phyloP scores from a whole-genome alignment of 2,888 invertebrate species.

The Drosophila nr. medialis region DNA sequence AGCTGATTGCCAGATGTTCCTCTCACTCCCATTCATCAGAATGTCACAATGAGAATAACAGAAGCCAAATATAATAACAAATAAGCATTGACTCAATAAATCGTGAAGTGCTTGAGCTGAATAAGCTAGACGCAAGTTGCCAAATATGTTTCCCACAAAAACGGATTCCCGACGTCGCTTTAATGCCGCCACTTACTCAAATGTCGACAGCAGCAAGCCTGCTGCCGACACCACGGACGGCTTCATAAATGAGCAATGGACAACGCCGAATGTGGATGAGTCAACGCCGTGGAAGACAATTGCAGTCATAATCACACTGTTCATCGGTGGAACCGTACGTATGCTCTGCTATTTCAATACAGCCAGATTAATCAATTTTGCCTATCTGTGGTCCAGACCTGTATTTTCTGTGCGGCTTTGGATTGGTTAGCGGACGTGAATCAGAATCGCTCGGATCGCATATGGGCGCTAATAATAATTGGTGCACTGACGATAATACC shows the following conservation, averaged over 20 bases:
- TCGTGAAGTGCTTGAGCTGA: slow-evolving; percentile 1
- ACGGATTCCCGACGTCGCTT: slow-evolving; percentile 60
- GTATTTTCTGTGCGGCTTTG: slow-evolving; percentile 53
- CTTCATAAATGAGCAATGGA: slow-evolving; percentile 67
- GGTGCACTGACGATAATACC: slow-evolving; percentile 64
- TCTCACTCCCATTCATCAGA: not conserved
- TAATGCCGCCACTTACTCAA: slow-evolving; percentile 27
- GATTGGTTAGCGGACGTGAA: slow-evolving; percentile 45
- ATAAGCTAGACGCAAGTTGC: slow-evolving; percentile 14
- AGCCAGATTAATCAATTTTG: not conserved
- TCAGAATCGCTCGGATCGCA: slow-evolving; percentile 55
- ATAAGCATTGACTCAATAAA: not conserved
- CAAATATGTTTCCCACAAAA: slow-evolving; percentile 55
- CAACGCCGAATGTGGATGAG: slow-evolving; percentile 17
- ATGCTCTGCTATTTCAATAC: not conserved
- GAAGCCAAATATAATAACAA: not conserved
- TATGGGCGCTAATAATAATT: slow-evolving; percentile 58
- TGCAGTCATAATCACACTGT: slow-evolving; percentile 54
- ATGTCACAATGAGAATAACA: not conserved
- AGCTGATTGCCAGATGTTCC: slow-evolving; percentile 38
- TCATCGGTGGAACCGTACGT: slow-evolving; percentile 56
- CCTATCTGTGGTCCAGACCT: slow-evolving; percentile 32
- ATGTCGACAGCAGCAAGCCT: slow-evolving; percentile 39
- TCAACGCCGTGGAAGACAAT: slow-evolving; percentile 68
- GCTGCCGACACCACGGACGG: slow-evolving; percentile 45